Evolutionary conservation across 2,797 vertebrate genomes (phyloP), one percentile per base, ranked within the genome.

Genomic region (Alcedo atthis): DNA sequence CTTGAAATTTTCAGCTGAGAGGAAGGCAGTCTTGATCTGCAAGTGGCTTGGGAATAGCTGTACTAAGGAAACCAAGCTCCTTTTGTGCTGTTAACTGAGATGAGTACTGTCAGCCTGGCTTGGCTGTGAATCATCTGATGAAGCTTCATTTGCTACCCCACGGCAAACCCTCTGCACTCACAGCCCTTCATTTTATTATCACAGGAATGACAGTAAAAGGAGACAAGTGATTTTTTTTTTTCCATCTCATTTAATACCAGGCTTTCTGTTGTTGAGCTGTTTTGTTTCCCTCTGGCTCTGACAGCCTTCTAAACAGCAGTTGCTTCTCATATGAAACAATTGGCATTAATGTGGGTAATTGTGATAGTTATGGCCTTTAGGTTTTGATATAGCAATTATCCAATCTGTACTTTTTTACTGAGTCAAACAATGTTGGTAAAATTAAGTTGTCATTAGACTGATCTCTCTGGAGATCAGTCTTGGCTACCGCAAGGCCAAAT

Each of bases 261-360:
- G 49, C 66, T 93, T 96, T 90, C 84, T 69, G 84, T 76, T 90
- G 71, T 77, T 57, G n/a, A n/a, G 89, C 92, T 96, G 87, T 81
- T 97, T 96, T 93, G 77, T 96, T 97, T 93, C 59, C 88, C 77
- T 79, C 46, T 91, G 95, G 80, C 76, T 92, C 81, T 85, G 91
- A 64, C 66, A 89, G 74, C 77, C 88, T 95, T 92, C 92, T 93
- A 94, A 97, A 96, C 75, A 96, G 67, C 88, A 93, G 84, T 90
- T 95, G 83, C 94, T 96, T 96, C 89, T 93, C 82, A 86, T 84
- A 82, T 9, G 48, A 93, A 96, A 90, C 81, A 95, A 40, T 59
- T 92, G 87, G 81, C 96, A 92, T 94, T 96, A 94, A 91, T 96
- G 80, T 93, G 89, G 82, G 59, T 93, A 94, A 96, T 94, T 95